Conservation (phyloP, 2,888 invertebrate species). For the Zele albiditarsus region DNA sequence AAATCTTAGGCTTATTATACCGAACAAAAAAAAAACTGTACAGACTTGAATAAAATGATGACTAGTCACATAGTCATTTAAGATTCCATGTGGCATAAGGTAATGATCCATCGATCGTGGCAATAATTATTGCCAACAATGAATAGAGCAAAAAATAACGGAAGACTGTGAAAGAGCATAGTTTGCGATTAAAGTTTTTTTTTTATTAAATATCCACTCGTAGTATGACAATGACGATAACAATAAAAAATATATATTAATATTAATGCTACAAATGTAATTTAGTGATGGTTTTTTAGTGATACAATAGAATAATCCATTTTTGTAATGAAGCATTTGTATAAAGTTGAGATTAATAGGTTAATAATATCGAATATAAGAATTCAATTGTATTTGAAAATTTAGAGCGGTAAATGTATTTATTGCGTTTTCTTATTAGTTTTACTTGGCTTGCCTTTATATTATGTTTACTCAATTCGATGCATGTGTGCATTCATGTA, state of each 20-base stretch:
- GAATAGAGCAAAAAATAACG: conserved; percentile 27
- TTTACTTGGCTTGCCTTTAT: background rate
- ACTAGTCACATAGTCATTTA: conserved; percentile 28
- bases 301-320: conserved; percentile 51
- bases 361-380: conserved; percentile 35
- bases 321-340: conserved; percentile 57
- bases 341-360: conserved; percentile 47
- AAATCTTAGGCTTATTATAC: background rate
- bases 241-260: conserved; percentile 44
- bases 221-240: conserved; percentile 44
- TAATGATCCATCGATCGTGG: conserved; percentile 33
- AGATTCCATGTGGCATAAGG: conserved; percentile 24
- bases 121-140: conserved; percentile 45
- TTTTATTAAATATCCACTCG: conserved; percentile 33
- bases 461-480: conserved; percentile 1
- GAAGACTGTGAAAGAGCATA: conserved; percentile 28
- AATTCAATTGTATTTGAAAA: conserved; percentile 39
- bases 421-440: background rate
- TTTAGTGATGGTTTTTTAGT: conserved; percentile 44
- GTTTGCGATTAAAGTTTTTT: conserved; percentile 28
- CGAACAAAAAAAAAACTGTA: conserved; percentile 43
- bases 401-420: background rate
- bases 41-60: conserved; percentile 34
- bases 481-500: conserved; percentile 33
- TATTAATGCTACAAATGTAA: conserved; percentile 43